Evolutionary conservation across 2,888 invertebrate species (phyloP).

Genomic region (Portevinia maculata): DNA sequence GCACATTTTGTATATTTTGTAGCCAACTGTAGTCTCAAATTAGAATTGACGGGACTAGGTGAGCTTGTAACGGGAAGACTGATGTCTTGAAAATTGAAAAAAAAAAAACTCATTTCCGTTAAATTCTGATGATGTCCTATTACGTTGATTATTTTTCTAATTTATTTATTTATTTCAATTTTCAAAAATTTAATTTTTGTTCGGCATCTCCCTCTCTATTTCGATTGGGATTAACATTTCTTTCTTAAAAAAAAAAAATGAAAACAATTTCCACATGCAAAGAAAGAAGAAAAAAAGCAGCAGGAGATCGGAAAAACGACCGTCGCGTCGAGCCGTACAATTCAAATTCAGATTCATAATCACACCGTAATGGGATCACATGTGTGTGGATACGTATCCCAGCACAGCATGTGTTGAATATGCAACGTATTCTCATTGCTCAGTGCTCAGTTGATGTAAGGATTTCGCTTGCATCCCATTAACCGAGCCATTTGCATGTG

Average conservation of each 20-base stretch:
- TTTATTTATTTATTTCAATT: not conserved
- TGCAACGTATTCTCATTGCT: conserved; percentile 42
- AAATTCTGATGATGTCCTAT: conserved; percentile 4
- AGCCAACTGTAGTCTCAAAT: conserved; percentile 45
- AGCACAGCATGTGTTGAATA: conserved; percentile 68
- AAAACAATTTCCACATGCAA: conserved; percentile 58
- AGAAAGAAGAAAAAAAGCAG: conserved; percentile 46
- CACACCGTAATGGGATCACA: conserved; percentile 59
- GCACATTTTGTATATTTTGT: conserved; percentile 29
- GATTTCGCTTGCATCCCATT: conserved; percentile 62
- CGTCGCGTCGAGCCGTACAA: conserved; percentile 45
- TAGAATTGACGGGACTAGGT: conserved; percentile 20
- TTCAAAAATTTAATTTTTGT: conserved; percentile 10
- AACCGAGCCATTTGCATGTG: conserved; percentile 10
- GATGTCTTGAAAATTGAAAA: not conserved
- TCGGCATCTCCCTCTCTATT: not conserved
- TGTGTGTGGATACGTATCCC: conserved; percentile 32
- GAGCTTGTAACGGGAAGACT: not conserved
- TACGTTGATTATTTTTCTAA: conserved; percentile 8
- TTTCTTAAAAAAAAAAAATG: conserved; percentile 8
- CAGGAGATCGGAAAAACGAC: conserved; percentile 61
- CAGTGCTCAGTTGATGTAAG: conserved; percentile 20
- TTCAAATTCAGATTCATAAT: conserved; percentile 51
- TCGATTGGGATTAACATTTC: not conserved
- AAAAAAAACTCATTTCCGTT: not conserved